Percentiles rank a stretch among this genome's conserved stretches.
Evolutionary conservation across 2,888 invertebrate species (phyloP).

Genomic region (Hyles lineata): DNA sequence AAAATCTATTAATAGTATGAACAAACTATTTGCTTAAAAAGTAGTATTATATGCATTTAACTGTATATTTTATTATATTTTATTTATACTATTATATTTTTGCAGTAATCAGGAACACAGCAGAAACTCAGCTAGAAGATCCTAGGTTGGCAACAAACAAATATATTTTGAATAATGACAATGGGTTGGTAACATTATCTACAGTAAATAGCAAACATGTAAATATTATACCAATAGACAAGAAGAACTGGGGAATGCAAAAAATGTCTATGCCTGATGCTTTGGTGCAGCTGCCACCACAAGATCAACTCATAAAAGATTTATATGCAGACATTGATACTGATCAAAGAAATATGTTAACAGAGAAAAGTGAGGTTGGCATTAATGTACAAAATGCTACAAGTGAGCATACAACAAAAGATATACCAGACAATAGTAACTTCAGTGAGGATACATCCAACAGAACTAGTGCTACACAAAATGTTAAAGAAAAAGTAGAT

Average conservation of each 20-base stretch:
- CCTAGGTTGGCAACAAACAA: conserved; percentile 65
- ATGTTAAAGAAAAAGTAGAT: background rate
- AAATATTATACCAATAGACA: conserved; percentile 56
- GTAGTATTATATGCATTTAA: background rate
- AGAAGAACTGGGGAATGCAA: conserved; percentile 52
- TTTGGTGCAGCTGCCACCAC: conserved; percentile 45
- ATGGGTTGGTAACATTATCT: conserved; percentile 51
- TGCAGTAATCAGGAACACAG: conserved; percentile 67
- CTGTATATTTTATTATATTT: no score
- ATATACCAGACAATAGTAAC: conserved; percentile 2
- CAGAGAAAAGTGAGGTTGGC: conserved; percentile 58
- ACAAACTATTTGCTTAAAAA: background rate
- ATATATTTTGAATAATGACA: conserved; percentile 55
- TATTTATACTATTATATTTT: conserved; percentile 40
- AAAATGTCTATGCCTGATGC: conserved; percentile 55
- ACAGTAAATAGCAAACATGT: conserved; percentile 55
- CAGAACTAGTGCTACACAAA: background rate
- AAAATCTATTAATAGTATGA: background rate
- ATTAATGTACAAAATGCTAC: conserved; percentile 36
- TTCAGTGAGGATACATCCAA: background rate
- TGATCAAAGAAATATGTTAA: conserved; percentile 47
- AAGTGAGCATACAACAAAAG: conserved; percentile 29
- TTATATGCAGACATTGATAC: conserved; percentile 59
- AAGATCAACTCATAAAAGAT: conserved; percentile 51
- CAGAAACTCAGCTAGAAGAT: conserved; percentile 60